Base-by-base conservation (phyloP, 2,797 vertebrate species). In the Morus bassanus region DNA sequence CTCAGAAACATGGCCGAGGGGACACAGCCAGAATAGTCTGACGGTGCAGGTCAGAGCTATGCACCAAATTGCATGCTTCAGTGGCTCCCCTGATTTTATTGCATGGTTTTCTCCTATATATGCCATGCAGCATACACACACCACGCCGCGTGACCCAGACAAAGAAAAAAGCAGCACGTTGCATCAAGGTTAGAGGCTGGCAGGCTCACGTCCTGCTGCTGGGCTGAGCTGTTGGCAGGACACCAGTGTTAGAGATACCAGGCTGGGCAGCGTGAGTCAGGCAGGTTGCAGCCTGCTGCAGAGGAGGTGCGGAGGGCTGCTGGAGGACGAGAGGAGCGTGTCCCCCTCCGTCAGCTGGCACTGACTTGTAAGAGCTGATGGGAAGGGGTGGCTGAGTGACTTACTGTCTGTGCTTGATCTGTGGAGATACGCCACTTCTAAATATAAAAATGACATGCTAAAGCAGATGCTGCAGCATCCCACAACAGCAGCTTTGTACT, bases 401-500 rank as follows among this genome's bases (percentile, higher is more conserved):
- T 84, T 90, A 63, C 33, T 1, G 63, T 18, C 69, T 39, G 41
- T 27, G 56, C 91, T 82, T 54, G 67, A 53, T 94, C 85, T 46
- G 43, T 41, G 76, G 91, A 95, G 89, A 63, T 72, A 67, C 2
- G 8, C 80, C 51, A 85, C 77, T 95, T 89, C 93, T 95, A 89
- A 94, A 96, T 91, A 85, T 93, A 95, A 93, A 94, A 25, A 25
- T 54, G 80, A 51, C 59, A 14, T 35, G 90, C 78, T 85, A 41
- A 60, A 95, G 68, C 93, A 97, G 85, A 75, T 96, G 91, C 92
- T 91, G 80, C 92, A 84, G 77, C 7, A 2, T 95, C 80, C 91
- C 79, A 69, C 77, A 88, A 33, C 82, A 90, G 86, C 88, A 85
- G 88, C 83, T 95, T 96, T 93, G 69, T 91, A 64, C 61, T 94